phyloP scores from a whole-genome alignment of 1,140 invertebrate species.

The Aphelenchoides besseyi region DNA sequence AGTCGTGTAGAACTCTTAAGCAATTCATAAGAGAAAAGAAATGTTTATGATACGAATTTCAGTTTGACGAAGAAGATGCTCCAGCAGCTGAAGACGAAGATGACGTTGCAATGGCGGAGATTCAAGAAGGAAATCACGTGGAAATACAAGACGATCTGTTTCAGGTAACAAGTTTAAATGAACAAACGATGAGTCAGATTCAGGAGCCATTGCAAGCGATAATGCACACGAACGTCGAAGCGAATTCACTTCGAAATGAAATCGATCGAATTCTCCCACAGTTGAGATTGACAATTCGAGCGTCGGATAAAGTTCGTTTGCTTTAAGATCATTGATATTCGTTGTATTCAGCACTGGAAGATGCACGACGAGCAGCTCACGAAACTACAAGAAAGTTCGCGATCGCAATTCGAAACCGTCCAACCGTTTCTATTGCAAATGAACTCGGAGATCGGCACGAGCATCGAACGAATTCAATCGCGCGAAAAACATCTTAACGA shows the following conservation, averaged over 20 bases:
- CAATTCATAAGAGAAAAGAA: not conserved
- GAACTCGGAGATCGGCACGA: constrained; percentile 72
- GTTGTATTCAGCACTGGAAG: constrained; percentile 71
- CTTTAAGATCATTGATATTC: constrained; percentile 2
- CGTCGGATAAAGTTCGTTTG: constrained; percentile 65
- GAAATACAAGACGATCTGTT: constrained; percentile 24
- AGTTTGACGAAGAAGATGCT: constrained; percentile 28
- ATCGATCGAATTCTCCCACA: constrained; percentile 25
- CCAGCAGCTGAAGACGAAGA: constrained; percentile 22
- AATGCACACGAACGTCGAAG: constrained; percentile 16
- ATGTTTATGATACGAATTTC: too few relatives aligned
- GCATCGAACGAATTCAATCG: constrained; percentile 78
- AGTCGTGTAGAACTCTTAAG: not conserved
- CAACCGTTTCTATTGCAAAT: constrained; percentile 75
- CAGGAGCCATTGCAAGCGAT: constrained; percentile 30
- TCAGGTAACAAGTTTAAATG: constrained; percentile 15
- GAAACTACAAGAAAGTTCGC: constrained; percentile 72
- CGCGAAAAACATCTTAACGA: constrained; percentile 82
- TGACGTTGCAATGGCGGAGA: constrained; percentile 22
- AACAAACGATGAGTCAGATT: not conserved
- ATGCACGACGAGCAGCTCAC: constrained; percentile 83
- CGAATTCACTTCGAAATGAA: constrained; percentile 15
- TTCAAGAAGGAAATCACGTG: not conserved
- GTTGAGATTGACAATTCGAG: constrained; percentile 20
- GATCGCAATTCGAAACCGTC: constrained; percentile 69